Base-by-base conservation (phyloP, 2,888 invertebrate genomes). In the Mesorhabditis sp. region DNA sequence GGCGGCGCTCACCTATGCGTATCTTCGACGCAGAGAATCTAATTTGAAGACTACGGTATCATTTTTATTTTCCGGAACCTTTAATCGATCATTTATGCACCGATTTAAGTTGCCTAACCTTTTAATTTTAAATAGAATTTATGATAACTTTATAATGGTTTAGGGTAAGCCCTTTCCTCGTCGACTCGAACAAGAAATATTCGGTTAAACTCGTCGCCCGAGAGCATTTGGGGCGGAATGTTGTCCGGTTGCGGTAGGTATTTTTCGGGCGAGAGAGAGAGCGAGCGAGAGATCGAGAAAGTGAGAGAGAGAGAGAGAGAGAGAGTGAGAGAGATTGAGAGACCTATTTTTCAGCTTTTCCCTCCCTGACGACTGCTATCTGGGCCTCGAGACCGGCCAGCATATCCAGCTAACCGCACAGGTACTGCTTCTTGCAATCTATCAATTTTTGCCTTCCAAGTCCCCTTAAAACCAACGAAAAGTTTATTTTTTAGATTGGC, bases 101-200 rank as follows among this genome's bases (percentile, higher is more conserved):
- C 28, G 28, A 28, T 28, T 28, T 28, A 28, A 28, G 28, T 28
- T 28, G 28, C 28, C 28, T 28, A 28, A 28, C 28, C 28, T 28
- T 28, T 28, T 28, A 28, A 28, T 28, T 28, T 28, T 2, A 28
- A 28, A 28, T 28, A 28, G 28, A 28, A 28, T 28, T 28, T 28
- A 28, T 28, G 28, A 28, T 28, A 28, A 28, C 28, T 28, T 28
- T 28, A 28, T 28, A 28, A 28, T 28, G 28, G 28, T 28, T 28
- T 28, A 28, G 28, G 58, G 58, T n/a, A 13, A 2, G n/a, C 7
- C 58, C 58, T 13, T 50, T 50, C n/a, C 58, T 50, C 58, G 58
- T 50, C 58, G 58, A 50, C n/a, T 50, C 58, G n/a, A 50, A 10
- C n/a, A 10, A 50, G 58, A 50, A 50, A 50, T 50, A 50, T 50